Conservation (phyloP, 64 coral and sea anemone genomes). For the Porites lutea region DNA sequence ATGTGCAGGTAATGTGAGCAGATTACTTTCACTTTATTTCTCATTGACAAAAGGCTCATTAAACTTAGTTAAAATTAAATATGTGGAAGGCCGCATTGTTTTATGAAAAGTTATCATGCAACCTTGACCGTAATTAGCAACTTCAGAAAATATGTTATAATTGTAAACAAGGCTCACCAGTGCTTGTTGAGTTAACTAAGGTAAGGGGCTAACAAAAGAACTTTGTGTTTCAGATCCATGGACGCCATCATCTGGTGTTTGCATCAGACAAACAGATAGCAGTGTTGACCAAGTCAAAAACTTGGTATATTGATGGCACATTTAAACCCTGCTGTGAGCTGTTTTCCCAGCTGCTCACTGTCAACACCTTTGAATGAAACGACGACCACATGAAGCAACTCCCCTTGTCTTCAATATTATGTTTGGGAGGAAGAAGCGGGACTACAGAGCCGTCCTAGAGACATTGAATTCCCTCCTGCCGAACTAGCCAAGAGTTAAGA, state of each 20-base stretch:
- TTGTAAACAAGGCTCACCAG: no score
- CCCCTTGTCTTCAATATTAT: neutral
- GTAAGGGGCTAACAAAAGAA: no score
- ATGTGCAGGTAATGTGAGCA: no score
- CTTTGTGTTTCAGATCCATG: neutral
- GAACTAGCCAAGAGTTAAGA: neutral
- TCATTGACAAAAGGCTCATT: no score
- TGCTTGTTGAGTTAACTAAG: no score
- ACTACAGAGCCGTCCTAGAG: conserved; percentile 33
- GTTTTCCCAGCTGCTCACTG: neutral
- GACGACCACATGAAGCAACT: no score
- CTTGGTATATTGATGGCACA: neutral
- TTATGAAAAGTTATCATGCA: no score
- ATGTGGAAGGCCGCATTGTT: no score
- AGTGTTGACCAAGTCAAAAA: neutral
- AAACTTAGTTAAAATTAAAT: no score
- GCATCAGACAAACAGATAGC: neutral
- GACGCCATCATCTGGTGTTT: neutral
- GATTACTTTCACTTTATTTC: no score
- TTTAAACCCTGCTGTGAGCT: neutral
- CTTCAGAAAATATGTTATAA: no score
- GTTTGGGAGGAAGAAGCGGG: conserved; percentile 49
- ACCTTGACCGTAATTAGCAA: no score
- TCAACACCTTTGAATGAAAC: neutral
- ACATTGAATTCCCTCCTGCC: conserved; percentile 12